These are phyloP conservation scores for Prionailurus viverrinus DNA, from an alignment of 2,113 vertebrate species.

Conservation along the genomic window DNA sequence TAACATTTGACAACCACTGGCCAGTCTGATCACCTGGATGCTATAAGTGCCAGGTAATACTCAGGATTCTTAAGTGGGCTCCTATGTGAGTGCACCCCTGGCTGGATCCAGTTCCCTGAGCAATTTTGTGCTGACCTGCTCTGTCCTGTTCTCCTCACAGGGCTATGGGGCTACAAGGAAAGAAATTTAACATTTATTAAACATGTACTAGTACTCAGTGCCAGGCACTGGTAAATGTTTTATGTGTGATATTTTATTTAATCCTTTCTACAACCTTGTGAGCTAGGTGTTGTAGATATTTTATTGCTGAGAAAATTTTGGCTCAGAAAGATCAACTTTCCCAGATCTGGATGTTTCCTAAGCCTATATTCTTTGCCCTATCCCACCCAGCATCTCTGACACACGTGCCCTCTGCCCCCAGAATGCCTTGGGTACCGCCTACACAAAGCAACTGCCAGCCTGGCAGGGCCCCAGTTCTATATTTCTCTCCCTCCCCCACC, in stretches of 20 bases:
- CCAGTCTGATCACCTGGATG: neutral
- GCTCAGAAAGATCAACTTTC: neutral
- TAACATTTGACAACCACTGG: neutral
- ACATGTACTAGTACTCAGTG: neutral
- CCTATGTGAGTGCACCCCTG: accelerated
- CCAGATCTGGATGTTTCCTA: neutral
- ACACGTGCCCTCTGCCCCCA: neutral
- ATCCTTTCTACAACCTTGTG: conserved; percentile 37
- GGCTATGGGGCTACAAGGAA: neutral
- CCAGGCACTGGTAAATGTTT: conserved; percentile 51
- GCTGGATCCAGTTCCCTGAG: neutral
- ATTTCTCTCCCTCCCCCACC: conserved; percentile 58
- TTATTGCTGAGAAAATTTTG: conserved; percentile 49
- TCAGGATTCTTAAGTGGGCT: accelerated
- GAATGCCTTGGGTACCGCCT: neutral
- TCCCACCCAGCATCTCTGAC: neutral
- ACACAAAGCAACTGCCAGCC: conserved; percentile 47
- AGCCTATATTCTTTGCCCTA: neutral
- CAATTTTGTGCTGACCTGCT: neutral
- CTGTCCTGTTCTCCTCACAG: neutral
- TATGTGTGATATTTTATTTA: conserved; percentile 65
- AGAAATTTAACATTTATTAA: neutral
- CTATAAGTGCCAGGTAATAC: neutral
- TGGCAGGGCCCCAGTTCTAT: conserved; percentile 46
- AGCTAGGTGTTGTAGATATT: neutral